phyloP scores from a whole-genome alignment of 1,140 invertebrate genomes.

The Drosophila sechellia region DNA sequence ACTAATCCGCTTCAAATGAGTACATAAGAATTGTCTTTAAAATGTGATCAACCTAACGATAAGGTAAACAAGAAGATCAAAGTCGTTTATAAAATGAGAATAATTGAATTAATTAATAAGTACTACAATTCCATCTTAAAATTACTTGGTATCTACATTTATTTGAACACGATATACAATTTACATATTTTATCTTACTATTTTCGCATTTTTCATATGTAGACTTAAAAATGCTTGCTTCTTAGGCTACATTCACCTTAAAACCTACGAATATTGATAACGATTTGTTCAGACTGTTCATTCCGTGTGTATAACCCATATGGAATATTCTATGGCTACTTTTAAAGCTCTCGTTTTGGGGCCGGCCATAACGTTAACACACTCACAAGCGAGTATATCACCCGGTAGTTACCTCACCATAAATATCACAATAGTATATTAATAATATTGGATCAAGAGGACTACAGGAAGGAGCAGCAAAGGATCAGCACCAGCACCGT shows the following conservation, averaged over 20 bases:
- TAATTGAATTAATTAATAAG: slow-evolving; percentile 2
- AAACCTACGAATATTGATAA: slow-evolving; percentile 33
- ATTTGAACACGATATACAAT: slow-evolving; percentile 28
- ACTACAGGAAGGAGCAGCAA: slow-evolving; percentile 90
- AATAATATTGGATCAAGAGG: neutral
- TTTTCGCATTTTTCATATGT: slow-evolving; percentile 7
- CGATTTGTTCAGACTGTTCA: slow-evolving; percentile 66
- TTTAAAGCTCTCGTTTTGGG: slow-evolving; percentile 48
- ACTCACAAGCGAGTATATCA: slow-evolving; percentile 55
- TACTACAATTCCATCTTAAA: slow-evolving; percentile 17
- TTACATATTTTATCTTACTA: slow-evolving; percentile 4
- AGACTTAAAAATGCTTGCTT: slow-evolving; percentile 54
- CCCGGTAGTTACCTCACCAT: slow-evolving; percentile 53
- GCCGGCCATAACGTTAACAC: slow-evolving; percentile 35
- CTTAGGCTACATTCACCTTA: slow-evolving; percentile 33
- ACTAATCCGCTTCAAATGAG: neutral
- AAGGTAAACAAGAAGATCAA: neutral
- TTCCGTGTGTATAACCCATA: slow-evolving; percentile 44
- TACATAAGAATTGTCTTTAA: neutral
- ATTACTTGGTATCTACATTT: slow-evolving; percentile 9
- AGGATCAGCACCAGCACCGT: slow-evolving; percentile 90
- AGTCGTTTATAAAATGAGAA: neutral
- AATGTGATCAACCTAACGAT: neutral
- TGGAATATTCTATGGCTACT: slow-evolving; percentile 36
- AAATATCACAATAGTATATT: slow-evolving; percentile 65